Percentiles rank a stretch among this genome's conserved stretches.
These are phyloP conservation scores for Crocuta crocuta DNA, from an alignment of 2,113 vertebrate species.

Conservation along the genomic window DNA sequence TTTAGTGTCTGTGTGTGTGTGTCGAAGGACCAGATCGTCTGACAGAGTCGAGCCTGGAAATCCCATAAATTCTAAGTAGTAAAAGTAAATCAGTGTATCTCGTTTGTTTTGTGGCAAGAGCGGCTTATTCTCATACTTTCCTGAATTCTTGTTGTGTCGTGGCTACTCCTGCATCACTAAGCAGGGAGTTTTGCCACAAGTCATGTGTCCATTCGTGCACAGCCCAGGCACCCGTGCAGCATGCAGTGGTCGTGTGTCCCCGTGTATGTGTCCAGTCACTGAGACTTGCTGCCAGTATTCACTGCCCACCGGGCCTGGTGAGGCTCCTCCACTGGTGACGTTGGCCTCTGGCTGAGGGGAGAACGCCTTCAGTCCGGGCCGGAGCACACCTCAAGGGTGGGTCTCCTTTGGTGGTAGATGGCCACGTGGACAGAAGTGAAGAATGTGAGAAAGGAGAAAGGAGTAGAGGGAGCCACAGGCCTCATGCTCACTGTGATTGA, in stretches of 20 bases:
- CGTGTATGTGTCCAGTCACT: fast-evolving
- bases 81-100: not conserved
- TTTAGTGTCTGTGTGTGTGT: not conserved
- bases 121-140: not conserved
- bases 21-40: not conserved
- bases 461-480: not conserved
- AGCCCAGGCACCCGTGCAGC: not conserved
- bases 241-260: fast-evolving
- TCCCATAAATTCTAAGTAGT: not conserved
- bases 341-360: not conserved
- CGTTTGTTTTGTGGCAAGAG: not conserved
- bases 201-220: fast-evolving
- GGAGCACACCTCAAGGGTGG: not conserved
- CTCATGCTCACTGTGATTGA: fast-evolving
- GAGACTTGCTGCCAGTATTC: too few relatives aligned
- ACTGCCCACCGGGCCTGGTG: not conserved
- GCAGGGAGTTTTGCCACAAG: not conserved
- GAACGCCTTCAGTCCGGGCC: not conserved
- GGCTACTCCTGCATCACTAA: not conserved
- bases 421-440: not conserved
- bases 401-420: not conserved
- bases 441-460: not conserved
- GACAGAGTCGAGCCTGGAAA: not conserved
- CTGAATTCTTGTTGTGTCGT: not conserved
- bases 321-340: fast-evolving